Percentiles rank a stretch among this genome's conserved stretches.
phyloP scores from a whole-genome alignment of 2,113 vertebrate species.

The Ahaetulla prasina region DNA sequence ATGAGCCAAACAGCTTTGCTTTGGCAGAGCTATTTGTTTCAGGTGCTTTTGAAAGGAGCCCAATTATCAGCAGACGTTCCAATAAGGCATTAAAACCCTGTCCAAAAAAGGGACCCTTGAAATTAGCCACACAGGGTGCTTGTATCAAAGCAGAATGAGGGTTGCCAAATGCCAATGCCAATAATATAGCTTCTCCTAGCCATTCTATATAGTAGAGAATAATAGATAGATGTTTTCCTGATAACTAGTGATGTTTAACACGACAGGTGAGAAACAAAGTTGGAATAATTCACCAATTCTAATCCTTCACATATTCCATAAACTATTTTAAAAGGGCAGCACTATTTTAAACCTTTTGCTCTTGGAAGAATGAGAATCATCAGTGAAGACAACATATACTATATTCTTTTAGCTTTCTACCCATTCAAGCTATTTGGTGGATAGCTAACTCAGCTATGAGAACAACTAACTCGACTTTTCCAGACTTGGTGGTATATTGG shows the following conservation, averaged over 20 bases:
- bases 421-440: too few species aligned
- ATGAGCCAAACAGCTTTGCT: neutral
- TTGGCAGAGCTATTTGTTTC: neutral
- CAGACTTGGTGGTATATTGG: too few species aligned
- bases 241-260: neutral
- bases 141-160: neutral
- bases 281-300: neutral
- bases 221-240: neutral
- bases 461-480: too few species aligned
- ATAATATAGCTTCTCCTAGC: neutral
- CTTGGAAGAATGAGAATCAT: too few species aligned
- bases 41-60: neutral
- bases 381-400: too few species aligned
- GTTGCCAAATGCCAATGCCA: neutral
- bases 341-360: neutral
- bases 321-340: neutral
- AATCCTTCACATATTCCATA: neutral
- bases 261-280: neutral
- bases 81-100: neutral
- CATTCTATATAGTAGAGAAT: neutral
- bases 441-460: too few species aligned
- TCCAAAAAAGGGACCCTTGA: neutral
- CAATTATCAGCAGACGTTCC: neutral
- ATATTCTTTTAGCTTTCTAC: too few species aligned
- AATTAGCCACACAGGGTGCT: neutral